These are phyloP conservation scores for Spheniscus mendiculus DNA, from an alignment of 2,113 vertebrate genomes.

Conservation along the genomic window DNA sequence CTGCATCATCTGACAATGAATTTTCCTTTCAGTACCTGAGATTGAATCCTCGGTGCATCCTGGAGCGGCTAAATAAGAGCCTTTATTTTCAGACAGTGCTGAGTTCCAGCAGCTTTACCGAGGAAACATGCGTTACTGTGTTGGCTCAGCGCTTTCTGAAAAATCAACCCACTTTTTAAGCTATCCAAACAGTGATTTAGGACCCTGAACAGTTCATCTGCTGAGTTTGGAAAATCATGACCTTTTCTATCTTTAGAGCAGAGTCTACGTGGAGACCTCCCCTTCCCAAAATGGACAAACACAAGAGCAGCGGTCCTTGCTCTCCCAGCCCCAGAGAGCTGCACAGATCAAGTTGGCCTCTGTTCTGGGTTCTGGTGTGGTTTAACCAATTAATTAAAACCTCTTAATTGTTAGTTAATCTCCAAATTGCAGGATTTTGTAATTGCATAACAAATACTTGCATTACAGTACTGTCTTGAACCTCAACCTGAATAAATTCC, in stretches of 20 bases:
- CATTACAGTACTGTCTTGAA: neutral
- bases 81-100: neutral
- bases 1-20: neutral
- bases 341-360: neutral
- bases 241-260: constrained; percentile 64
- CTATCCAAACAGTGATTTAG: constrained; percentile 29
- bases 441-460: constrained; percentile 32
- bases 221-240: constrained; percentile 58
- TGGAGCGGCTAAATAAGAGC: neutral
- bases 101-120: neutral
- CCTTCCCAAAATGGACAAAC: constrained; percentile 40
- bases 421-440: constrained; percentile 5
- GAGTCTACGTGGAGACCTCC: neutral
- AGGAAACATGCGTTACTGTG: neutral
- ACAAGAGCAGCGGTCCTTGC: neutral
- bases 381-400: constrained; percentile 37
- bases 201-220: constrained; percentile 33
- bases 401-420: constrained; percentile 16
- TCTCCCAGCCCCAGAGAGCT: neutral
- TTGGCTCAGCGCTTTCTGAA: constrained; percentile 2
- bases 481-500: constrained; percentile 24
- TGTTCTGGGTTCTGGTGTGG: neutral
- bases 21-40: neutral
- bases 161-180: constrained; percentile 7
- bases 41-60: neutral